Base-by-base conservation (phyloP, 2,797 vertebrate genomes). In the Semotilus atromaculatus region DNA sequence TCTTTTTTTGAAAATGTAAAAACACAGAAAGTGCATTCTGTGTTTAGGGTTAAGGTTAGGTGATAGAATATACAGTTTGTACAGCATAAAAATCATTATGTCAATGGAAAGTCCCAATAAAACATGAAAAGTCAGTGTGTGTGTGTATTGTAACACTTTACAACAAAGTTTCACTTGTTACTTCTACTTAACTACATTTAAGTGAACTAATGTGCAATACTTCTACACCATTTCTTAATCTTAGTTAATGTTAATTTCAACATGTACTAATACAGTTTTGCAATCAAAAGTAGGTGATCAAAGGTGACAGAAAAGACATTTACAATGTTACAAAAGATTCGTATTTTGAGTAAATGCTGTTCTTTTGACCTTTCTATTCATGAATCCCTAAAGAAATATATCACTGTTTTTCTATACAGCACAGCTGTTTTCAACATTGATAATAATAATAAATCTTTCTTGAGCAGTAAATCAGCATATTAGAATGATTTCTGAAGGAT, bases 61-160 rank as follows among this genome's bases (percentile, higher is more conserved):
- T 26, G 14, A 64, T 64, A 64, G 7, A 31, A 31, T 64, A 64
- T 58, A n/a, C 26, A 64, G 26, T 64, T 18, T 64, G 14, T 31
- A 64, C 14, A 29, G n/a, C 26, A 64, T 64, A 64, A 31, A 64
- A 31, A 64, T 7, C 0, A 31, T 16, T 7, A 13, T 60, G 23
- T 58, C 23, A n/a, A 10, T 26, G n/a, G 1, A 60, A 26, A 55
- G 11, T 62, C 58, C 55, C 10, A 11, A 60, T 60, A 62, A 64
- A 64, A 8, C 14, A 64, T 64, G 60, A 64, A 64, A 64, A 62
- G 13, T 13, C 60, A 9, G 6, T 18, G 34, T 60, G 74, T 72
- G 68, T 62, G 58, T 62, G 60, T 62, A 26, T 29, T 62, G 60
- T 62, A 62, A 64, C 26, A 29, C 60, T 64, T 64, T 62, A 62